Evolutionary conservation across 2,888 invertebrate species (phyloP).

Genomic region (Drosophila anceps): DNA sequence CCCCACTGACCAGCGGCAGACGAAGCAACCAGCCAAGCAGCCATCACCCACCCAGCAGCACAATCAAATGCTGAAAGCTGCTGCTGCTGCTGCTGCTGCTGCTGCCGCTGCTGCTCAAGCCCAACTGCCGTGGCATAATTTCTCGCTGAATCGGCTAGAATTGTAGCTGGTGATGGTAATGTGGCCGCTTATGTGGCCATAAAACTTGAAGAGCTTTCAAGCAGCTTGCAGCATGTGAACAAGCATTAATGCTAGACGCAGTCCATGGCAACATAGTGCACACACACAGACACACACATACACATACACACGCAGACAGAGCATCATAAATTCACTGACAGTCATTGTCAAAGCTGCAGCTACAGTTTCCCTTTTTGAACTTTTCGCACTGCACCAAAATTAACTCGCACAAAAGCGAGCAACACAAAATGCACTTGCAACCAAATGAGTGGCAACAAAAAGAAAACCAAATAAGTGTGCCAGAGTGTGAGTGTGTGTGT

Average conservation of each 20-base stretch:
- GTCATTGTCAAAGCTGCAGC: conserved; percentile 18
- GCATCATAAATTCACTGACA: conserved; percentile 21
- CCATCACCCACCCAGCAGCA: not conserved
- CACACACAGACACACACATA: conserved; percentile 9
- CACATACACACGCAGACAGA: conserved; percentile 9
- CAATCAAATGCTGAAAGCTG: conserved; percentile 7
- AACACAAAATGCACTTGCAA: conserved; percentile 56
- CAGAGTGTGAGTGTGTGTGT: not conserved
- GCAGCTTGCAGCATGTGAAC: conserved; percentile 38
- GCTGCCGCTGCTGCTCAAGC: no score
- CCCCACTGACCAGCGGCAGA: conserved; percentile 29
- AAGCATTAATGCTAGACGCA: conserved; percentile 42
- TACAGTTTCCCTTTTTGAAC: conserved; percentile 31
- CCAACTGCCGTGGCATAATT: conserved; percentile 42
- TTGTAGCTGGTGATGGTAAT: conserved; percentile 53
- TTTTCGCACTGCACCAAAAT: conserved; percentile 24
- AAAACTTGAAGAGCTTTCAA: conserved; percentile 67
- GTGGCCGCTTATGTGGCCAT: conserved; percentile 72
- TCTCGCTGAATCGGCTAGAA: conserved; percentile 70
- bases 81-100: conserved; percentile 1
- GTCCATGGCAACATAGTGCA: conserved; percentile 15
- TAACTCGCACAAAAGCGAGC: conserved; percentile 42
- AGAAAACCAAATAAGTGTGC: conserved; percentile 14
- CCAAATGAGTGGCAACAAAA: conserved; percentile 48
- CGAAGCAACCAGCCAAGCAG: not conserved